phyloP scores from a whole-genome alignment of 2,888 invertebrate species.

The Tuta absoluta region DNA sequence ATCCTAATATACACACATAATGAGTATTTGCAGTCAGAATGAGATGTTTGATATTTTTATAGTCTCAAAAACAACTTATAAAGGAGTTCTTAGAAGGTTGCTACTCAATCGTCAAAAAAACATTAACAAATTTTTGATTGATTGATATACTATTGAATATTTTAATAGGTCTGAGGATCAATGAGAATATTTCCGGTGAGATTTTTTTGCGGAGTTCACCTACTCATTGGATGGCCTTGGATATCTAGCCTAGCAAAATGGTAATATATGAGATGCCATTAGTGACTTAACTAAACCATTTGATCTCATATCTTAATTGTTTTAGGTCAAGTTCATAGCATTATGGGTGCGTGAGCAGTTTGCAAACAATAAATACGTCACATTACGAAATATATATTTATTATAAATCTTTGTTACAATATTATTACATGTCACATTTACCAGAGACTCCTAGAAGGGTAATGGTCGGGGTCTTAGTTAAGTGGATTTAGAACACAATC shows the following conservation, averaged over 20 bases:
- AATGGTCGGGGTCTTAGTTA: neutral
- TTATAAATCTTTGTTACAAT: slow-evolving; percentile 14
- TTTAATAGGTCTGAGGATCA: neutral
- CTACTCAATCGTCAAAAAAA: neutral
- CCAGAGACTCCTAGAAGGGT: slow-evolving; percentile 8
- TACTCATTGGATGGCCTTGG: neutral
- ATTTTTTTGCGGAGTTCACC: neutral
- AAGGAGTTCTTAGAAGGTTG: neutral
- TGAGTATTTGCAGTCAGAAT: too few species aligned
- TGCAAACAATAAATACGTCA: slow-evolving; percentile 17
- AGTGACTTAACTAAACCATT: neutral
- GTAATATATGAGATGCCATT: neutral
- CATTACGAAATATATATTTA: slow-evolving; percentile 18
- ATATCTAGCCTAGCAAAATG: neutral
- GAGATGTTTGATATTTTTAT: too few species aligned
- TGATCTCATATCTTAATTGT: slow-evolving; percentile 18
- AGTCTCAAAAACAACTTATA: too few species aligned
- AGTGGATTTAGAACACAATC: slow-evolving; percentile 38
- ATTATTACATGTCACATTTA: slow-evolving; percentile 11
- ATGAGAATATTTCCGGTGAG: neutral
- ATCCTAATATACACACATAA: too few species aligned
- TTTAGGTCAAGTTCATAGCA: slow-evolving; percentile 4
- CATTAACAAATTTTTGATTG: neutral
- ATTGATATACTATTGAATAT: neutral
- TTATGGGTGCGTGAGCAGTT: slow-evolving; percentile 18